phyloP scores from a whole-genome alignment of 1,140 invertebrate genomes.

The Campoletis sonorensis region DNA sequence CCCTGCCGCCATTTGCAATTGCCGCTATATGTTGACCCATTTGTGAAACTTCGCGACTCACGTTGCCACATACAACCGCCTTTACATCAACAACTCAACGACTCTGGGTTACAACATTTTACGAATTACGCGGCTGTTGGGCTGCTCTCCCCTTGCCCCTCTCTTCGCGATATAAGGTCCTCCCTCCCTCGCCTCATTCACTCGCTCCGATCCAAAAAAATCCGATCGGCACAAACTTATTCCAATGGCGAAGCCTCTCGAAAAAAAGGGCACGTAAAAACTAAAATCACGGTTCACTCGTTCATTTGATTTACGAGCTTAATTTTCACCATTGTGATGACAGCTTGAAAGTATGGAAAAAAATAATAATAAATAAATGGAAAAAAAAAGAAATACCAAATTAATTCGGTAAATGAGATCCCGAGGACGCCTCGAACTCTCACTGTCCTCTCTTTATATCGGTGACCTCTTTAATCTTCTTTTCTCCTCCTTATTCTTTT shows the following conservation, averaged over 20 bases:
- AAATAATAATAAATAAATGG: no score
- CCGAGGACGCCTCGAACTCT: background rate
- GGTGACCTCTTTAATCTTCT: background rate
- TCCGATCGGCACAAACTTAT: background rate
- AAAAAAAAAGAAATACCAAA: no score
- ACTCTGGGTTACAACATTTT: slow-evolving; percentile 60
- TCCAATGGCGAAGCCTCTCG: no score
- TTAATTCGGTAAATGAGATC: background rate
- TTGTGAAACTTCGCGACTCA: slow-evolving; percentile 67
- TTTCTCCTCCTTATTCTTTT: background rate
- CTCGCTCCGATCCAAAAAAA: background rate
- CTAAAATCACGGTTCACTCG: no score
- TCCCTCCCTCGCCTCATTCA: background rate
- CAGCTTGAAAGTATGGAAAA: no score
- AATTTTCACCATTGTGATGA: no score
- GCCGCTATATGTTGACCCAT: slow-evolving; percentile 61
- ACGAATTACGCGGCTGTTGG: slow-evolving; percentile 56
- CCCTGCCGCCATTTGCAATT: slow-evolving; percentile 37
- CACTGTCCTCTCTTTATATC: background rate
- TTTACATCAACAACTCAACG: slow-evolving; percentile 17
- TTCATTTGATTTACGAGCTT: no score
- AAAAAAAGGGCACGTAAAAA: no score
- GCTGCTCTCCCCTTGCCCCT: background rate
- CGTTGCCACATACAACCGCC: slow-evolving; percentile 58
- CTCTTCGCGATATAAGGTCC: background rate